A percentile compares a stretch with the other conserved stretches of the same genome.
phyloP scores from a whole-genome alignment of 2,888 invertebrate genomes.

The Cyrtodaria siliqua region DNA sequence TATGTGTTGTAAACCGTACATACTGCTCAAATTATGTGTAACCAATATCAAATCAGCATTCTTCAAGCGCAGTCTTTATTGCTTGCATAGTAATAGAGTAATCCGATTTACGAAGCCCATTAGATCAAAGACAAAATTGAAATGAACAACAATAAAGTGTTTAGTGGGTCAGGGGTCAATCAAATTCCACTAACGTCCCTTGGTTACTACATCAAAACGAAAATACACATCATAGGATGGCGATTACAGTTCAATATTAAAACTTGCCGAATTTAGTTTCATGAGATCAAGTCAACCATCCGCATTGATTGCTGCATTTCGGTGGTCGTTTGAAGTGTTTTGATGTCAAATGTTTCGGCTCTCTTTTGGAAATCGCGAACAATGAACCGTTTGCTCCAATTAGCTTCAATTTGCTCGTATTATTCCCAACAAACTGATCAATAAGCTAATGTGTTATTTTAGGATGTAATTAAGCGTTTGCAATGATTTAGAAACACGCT shows the following conservation, averaged over 20 bases:
- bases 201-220: conserved; percentile 54
- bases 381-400: conserved; percentile 55
- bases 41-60: background rate
- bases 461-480: conserved; percentile 61
- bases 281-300: conserved; percentile 24
- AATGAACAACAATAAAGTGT: conserved; percentile 64
- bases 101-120: conserved; percentile 43
- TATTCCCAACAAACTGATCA: conserved; percentile 45
- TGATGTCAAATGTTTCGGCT: conserved; percentile 49
- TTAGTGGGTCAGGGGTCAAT: conserved; percentile 63
- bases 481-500: conserved; percentile 43
- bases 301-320: conserved; percentile 37
- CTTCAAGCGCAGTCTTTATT: conserved; percentile 41
- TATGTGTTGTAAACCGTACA: too few relatives aligned
- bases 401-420: conserved; percentile 63
- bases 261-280: conserved; percentile 47
- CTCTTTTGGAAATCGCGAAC: conserved; percentile 43
- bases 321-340: conserved; percentile 18
- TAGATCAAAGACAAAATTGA: conserved; percentile 58
- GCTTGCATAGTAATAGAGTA: conserved; percentile 27
- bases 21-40: too few relatives aligned
- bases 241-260: conserved; percentile 26
- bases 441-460: conserved; percentile 64
- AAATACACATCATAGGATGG: conserved; percentile 40
- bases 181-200: conserved; percentile 64